Conservation (phyloP, 2,888 invertebrate genomes). For the Sipunculus nudus region DNA sequence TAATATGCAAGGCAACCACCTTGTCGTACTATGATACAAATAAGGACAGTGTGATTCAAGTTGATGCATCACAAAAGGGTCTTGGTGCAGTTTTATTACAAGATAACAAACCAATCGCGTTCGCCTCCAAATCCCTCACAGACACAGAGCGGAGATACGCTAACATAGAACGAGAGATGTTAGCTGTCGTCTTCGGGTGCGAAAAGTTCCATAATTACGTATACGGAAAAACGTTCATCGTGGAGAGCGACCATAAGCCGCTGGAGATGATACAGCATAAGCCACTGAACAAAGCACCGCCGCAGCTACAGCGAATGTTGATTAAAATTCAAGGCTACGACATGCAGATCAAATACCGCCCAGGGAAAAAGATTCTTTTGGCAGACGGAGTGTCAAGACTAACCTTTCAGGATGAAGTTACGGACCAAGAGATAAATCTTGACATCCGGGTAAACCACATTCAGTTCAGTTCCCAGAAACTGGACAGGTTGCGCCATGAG, state of each 20-base stretch:
- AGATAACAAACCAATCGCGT: slow-evolving; percentile 16
- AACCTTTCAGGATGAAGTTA: slow-evolving; percentile 16
- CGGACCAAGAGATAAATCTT: slow-evolving; percentile 11
- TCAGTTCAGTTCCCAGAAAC: slow-evolving; percentile 3
- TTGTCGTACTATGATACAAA: slow-evolving; percentile 20
- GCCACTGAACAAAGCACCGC: slow-evolving; percentile 22
- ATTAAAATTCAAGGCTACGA: slow-evolving; percentile 30
- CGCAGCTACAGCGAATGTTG: slow-evolving; percentile 30
- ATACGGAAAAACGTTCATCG: slow-evolving; percentile 20
- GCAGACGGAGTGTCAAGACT: slow-evolving; percentile 37
- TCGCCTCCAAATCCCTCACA: slow-evolving; percentile 23
- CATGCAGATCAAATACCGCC: slow-evolving; percentile 19
- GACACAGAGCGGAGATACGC: slow-evolving; percentile 22
- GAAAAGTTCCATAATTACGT: slow-evolving; percentile 27
- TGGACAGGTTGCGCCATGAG: slow-evolving; percentile 4
- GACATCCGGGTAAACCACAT: slow-evolving; percentile 18
- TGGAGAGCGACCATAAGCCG: slow-evolving; percentile 28
- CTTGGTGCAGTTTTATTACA: slow-evolving; percentile 30
- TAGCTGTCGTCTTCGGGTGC: slow-evolving; percentile 32
- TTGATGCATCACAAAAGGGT: slow-evolving; percentile 19
- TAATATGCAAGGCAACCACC: too few relatives aligned
- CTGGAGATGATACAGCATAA: slow-evolving; percentile 28
- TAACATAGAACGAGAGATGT: slow-evolving; percentile 31
- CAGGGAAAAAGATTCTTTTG: slow-evolving; percentile 26
- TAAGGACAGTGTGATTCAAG: slow-evolving; percentile 7